A percentile compares a stretch with the other conserved stretches of the same genome.
phyloP scores from a whole-genome alignment of 2,113 vertebrate genomes.

The Gila orcuttii region DNA sequence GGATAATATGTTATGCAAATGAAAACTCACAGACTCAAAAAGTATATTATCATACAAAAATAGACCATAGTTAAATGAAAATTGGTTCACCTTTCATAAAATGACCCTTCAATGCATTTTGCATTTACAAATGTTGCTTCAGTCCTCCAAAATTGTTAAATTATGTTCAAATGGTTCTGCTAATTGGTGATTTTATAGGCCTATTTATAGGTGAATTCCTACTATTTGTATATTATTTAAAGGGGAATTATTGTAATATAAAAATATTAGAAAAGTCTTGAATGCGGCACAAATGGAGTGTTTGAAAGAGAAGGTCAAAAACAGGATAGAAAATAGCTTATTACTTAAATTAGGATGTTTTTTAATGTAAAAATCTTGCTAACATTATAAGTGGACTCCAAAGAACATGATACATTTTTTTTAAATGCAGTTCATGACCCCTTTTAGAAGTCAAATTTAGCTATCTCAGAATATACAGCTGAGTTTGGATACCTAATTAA shows the following conservation, averaged over 20 bases:
- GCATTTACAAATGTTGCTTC: background rate
- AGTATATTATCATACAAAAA: background rate
- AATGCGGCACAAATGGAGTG: no score
- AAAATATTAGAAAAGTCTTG: no score
- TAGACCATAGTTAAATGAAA: background rate
- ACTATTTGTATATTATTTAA: background rate
- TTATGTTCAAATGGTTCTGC: no score
- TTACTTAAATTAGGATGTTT: no score
- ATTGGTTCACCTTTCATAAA: background rate
- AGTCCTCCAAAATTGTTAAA: no score
- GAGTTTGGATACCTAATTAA: conserved; percentile 30
- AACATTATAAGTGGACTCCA: no score
- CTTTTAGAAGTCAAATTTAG: conserved; percentile 7
- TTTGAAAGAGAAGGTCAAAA: no score
- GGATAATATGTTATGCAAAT: background rate
- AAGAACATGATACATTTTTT: no score
- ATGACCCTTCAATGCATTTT: background rate
- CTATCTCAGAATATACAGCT: conserved; percentile 17
- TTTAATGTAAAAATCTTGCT: no score
- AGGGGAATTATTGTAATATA: no score
- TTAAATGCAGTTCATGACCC: no score
- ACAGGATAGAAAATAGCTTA: no score
- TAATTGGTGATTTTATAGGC: background rate
- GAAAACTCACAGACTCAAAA: background rate
- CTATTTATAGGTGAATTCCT: background rate